These are phyloP conservation scores for Dendroctonus valens DNA, from an alignment of 1,140 invertebrate species.

Conservation along the genomic window DNA sequence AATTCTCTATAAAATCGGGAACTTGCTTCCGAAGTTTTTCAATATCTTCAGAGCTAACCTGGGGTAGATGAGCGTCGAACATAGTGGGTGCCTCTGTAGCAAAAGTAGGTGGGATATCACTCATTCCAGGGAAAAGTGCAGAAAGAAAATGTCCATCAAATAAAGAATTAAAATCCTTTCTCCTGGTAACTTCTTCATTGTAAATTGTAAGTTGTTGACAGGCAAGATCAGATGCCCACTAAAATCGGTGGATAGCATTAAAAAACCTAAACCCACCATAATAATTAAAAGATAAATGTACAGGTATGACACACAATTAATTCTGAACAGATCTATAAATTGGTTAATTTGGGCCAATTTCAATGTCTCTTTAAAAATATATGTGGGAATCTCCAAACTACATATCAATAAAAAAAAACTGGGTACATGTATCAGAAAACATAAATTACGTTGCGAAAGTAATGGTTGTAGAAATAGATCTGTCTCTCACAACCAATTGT, in stretches of 20 bases:
- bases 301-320: no score
- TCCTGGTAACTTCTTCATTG: constrained; percentile 68
- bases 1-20: constrained; percentile 58
- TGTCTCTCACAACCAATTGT: no score
- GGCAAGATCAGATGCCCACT: constrained; percentile 77
- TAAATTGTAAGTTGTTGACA: constrained; percentile 72
- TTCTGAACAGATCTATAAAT: no score
- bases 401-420: no score
- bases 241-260: constrained; percentile 30
- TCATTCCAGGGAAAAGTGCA: constrained; percentile 82
- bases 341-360: no score
- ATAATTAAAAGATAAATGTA: no score
- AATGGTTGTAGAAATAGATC: no score
- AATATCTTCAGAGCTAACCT: constrained; percentile 67
- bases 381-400: no score
- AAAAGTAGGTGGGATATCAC: constrained; percentile 80
- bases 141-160: constrained; percentile 87
- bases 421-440: no score
- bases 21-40: constrained; percentile 62
- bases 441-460: no score
- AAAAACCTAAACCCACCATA: neutral
- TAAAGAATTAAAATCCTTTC: constrained; percentile 69
- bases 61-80: constrained; percentile 74
- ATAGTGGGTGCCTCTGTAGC: constrained; percentile 73
- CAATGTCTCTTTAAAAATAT: no score